These are phyloP conservation scores for Sarcophaga subvicina DNA, from an alignment of 2,888 invertebrate species.

Conservation along the genomic window DNA sequence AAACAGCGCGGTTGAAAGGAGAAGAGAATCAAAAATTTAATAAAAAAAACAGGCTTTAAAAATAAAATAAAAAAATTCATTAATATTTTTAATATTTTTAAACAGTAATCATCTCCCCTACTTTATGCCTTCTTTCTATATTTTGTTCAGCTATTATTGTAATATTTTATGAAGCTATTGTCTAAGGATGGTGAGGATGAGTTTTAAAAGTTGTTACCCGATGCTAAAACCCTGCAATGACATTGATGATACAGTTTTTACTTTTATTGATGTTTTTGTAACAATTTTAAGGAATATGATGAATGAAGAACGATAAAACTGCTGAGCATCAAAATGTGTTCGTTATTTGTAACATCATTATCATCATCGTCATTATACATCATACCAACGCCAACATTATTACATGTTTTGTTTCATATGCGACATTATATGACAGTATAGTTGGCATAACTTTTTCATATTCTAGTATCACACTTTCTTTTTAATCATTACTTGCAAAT, in stretches of 20 bases:
- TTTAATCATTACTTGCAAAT: slow-evolving; percentile 4
- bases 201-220: no score
- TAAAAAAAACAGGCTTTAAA: not conserved
- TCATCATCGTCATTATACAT: slow-evolving; percentile 23
- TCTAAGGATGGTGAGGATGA: not conserved
- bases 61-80: not conserved
- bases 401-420: not conserved
- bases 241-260: slow-evolving; percentile 30
- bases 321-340: not conserved
- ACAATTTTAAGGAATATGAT: slow-evolving; percentile 12
- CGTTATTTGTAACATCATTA: not conserved
- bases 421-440: no score
- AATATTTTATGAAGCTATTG: not conserved
- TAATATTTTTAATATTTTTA: no score
- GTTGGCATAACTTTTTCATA: not conserved
- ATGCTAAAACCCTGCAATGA: not conserved
- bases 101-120: no score
- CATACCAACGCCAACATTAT: no score
- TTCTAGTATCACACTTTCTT: slow-evolving; percentile 11
- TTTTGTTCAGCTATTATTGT: not conserved
- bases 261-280: not conserved
- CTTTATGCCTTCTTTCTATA: not conserved
- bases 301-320: not conserved
- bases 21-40: not conserved
- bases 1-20: no score